Evolutionary conservation across 2,113 vertebrate genomes (phyloP), one percentile per base, ranked within the genome.

Genomic region (Lophotis ruficrista): DNA sequence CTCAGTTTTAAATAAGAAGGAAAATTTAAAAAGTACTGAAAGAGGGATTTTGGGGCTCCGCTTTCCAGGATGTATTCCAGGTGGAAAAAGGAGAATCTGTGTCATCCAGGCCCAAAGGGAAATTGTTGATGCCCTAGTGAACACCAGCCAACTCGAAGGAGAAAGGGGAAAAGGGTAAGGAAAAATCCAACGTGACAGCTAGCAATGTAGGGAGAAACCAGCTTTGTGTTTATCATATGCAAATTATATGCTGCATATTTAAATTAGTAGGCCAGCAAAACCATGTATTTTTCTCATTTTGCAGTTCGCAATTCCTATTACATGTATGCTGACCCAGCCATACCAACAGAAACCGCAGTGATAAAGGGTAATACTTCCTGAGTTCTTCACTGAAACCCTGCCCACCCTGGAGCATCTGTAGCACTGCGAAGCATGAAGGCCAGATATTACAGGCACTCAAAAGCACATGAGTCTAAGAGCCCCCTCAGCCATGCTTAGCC

Each of bases 321-420:
- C 0, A 1, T 13, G 9, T 14, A 5, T 6, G n/a, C 28, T 0
- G 0, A 14, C 7, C 19, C 57, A 48, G n/a, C 19, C 25, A 22
- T 6, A 31, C 20, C 7, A 64, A 57, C 41, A 28, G 19, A 65
- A 21, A 24, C 13, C 28, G 17, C 11, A 10, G 45, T 31, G 27
- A 17, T 6, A 20, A 4, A 47, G 12, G 11, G 37, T 7, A 35
- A 23, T 12, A 4, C 72, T 30, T 53, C 57, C 18, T 16, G 12
- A 38, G 45, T 10, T 25, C 12, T 7, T 41, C 51, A 22, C 31
- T 15, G 60, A 20, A 33, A 43, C 31, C 27, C 8, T 7, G 17
- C 10, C 25, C 41, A 24, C 30, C 24, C 10, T 1, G 1, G 37
- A 43, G 23, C 47, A 30, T 10, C n/a, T 37, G 24, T 6, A 47